Conservation (phyloP, 2,888 invertebrate species). For the Lasioglossum pauxillum region DNA sequence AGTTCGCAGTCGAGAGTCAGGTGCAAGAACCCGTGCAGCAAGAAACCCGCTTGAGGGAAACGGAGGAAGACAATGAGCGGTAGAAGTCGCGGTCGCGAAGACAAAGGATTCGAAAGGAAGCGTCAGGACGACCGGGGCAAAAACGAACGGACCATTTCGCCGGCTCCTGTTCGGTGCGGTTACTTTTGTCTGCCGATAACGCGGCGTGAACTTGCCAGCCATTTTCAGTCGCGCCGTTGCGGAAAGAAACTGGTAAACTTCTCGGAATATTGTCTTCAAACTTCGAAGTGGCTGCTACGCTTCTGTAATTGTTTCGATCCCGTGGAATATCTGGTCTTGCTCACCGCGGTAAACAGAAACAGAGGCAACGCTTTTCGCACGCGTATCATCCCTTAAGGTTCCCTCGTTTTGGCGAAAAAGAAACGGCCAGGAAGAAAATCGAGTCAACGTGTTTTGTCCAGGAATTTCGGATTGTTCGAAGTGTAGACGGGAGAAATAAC, state of each 20-base stretch:
- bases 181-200: conserved; percentile 38
- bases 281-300: conserved; percentile 16
- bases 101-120: conserved; percentile 52
- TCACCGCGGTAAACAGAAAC: background rate
- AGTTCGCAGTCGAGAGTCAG: conserved; percentile 37
- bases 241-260: conserved; percentile 17
- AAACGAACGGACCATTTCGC: conserved; percentile 38
- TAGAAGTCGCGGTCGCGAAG: conserved; percentile 37
- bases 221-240: background rate
- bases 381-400: background rate
- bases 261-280: background rate
- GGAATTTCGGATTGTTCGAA: background rate
- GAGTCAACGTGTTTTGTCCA: background rate
- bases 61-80: conserved; percentile 44
- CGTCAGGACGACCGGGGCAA: conserved; percentile 36
- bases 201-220: conserved; percentile 31
- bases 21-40: conserved; percentile 37
- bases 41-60: conserved; percentile 21
- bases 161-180: conserved; percentile 19
- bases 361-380: background rate
- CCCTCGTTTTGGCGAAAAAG: background rate
- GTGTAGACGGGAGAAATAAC: background rate
- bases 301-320: conserved; percentile 7
- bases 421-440: background rate
- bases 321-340: conserved; percentile 5